A percentile compares a stretch with the other conserved stretches of the same genome.
Conservation (phyloP, 1,140 invertebrate genomes). For the Trichonephila clavata region DNA sequence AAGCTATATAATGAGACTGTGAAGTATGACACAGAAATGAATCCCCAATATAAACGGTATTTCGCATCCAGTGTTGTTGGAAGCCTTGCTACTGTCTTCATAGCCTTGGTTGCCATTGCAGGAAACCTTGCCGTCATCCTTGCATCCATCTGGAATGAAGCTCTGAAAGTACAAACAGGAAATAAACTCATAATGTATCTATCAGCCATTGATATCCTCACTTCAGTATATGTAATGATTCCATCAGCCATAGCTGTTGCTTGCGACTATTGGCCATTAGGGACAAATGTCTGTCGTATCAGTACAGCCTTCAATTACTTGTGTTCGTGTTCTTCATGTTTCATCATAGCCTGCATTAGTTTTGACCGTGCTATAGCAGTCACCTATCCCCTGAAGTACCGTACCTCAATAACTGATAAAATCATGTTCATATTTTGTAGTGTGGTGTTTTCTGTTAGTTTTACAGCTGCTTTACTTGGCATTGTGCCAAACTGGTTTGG, state of each 20-base stretch:
- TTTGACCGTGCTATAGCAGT: conserved; percentile 68
- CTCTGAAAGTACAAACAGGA: conserved; percentile 9
- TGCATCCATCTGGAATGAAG: conserved; percentile 23
- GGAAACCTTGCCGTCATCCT: conserved; percentile 40
- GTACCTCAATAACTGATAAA: neutral
- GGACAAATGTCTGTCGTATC: neutral
- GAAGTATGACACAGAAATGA: neutral
- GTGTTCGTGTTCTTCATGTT: conserved; percentile 30
- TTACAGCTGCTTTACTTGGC: neutral
- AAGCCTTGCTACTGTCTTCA: neutral
- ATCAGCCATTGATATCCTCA: conserved; percentile 50
- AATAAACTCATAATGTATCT: conserved; percentile 59
- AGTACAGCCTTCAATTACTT: conserved; percentile 33
- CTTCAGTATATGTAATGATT: conserved; percentile 40
- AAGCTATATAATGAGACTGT: neutral
- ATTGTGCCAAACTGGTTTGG: conserved; percentile 7
- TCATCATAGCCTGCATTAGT: conserved; percentile 48
- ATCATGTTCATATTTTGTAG: neutral
- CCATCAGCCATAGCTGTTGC: conserved; percentile 49
- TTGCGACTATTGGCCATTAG: conserved; percentile 59
- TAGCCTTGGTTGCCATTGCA: neutral
- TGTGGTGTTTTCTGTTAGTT: neutral
- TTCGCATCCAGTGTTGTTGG: neutral
- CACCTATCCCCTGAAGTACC: conserved; percentile 49
- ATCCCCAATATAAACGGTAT: neutral